Evolutionary conservation across 2,888 invertebrate species (phyloP).

Genomic region (Megaustenia siamemsis): DNA sequence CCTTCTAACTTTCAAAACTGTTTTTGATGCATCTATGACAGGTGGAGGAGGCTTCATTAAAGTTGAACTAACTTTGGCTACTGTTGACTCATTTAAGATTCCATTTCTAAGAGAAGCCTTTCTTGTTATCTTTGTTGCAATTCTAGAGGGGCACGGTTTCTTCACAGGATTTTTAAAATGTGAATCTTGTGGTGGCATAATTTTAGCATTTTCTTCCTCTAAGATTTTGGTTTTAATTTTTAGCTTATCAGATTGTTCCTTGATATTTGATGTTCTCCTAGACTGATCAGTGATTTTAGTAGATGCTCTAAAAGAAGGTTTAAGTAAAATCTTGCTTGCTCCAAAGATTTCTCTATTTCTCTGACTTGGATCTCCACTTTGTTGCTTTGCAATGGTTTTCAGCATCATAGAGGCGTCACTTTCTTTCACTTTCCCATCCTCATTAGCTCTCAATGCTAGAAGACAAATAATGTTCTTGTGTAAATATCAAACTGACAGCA

Average conservation of each 20-base stretch:
- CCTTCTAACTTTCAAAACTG: not conserved
- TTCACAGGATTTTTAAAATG: not conserved
- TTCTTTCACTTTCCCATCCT: not conserved
- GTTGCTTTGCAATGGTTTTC: not conserved
- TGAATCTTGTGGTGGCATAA: not conserved
- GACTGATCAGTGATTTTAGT: not conserved
- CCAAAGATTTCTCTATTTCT: not conserved
- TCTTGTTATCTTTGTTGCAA: constrained; percentile 2
- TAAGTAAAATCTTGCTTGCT: not conserved
- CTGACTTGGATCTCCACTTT: not conserved
- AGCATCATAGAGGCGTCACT: not conserved
- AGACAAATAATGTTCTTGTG: too few relatives aligned
- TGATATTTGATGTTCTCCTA: not conserved
- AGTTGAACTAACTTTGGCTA: not conserved
- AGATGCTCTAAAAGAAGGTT: not conserved
- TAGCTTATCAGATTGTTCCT: not conserved
- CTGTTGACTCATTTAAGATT: not conserved
- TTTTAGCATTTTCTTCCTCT: not conserved
- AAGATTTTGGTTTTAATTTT: not conserved
- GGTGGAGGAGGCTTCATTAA: not conserved
- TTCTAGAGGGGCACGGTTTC: not conserved
- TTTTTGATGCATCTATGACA: constrained; percentile 4
- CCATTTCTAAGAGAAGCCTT: not conserved
- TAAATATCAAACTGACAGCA: too few relatives aligned
- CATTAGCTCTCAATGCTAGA: not conserved